Base-by-base conservation (phyloP, 2,113 vertebrate species). In the Meleagris gallopavo region DNA sequence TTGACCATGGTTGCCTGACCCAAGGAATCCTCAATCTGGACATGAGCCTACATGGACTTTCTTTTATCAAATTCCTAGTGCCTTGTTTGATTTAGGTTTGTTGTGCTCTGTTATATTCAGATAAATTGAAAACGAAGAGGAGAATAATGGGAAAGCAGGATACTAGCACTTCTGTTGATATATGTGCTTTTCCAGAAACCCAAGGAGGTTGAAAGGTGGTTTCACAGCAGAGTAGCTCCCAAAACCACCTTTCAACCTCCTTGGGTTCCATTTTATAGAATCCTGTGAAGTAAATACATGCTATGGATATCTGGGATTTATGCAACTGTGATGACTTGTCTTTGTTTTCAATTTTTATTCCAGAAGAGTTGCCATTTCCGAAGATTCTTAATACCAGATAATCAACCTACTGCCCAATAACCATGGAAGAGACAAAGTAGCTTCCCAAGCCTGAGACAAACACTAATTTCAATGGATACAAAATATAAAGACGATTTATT, bases 401-500 rank as follows among this genome's bases (percentile, higher is more conserved):
- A 94, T 74, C 94, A 50, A 9, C 65, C 77, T 57, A 1, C 86
- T 81, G 72, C 70, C 5, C 30, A n/a, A 19, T 48, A 89, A 75
- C 97, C 96, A 98, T 98, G 98, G 96, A 71, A 94, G 94, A 97
- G 89, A 95, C 92, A 48, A 98, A 98, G 97, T 98, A 98, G 97
- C 97, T 96, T 86, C 93, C 80, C 86, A 85, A 38, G 82, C 21
- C 19, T 15, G 11, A 61, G 90, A 97, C 54, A 97, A 74, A 97
- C 96, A 52, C 97, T 80, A 89, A 92, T 96, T 97, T 98, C 97
- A 97, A 99, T 99, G 99, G 99, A 99, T 99, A 97, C 99, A 84
- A 99, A 99, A 98, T 98, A 99, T 32, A 99, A 99, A 97, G 99
- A 99, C 97, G 99, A 99, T 97, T 98, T 99, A 67, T 99, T 99